phyloP scores from a whole-genome alignment of 2,113 vertebrate genomes.

The Brachyhypopomus gauderio region DNA sequence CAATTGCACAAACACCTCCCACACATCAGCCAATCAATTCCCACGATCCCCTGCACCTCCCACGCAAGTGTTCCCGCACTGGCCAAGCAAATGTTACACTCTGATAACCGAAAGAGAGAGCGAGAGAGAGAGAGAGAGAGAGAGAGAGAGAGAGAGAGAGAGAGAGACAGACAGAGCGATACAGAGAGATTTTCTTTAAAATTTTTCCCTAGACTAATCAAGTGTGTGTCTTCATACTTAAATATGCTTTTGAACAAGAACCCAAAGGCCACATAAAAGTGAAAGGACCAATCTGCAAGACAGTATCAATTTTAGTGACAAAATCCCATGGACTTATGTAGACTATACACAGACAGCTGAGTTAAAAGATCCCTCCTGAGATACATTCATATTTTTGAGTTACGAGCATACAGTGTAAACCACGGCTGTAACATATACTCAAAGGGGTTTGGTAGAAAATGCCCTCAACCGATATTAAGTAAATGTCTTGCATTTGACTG shows the following conservation, averaged over 20 bases:
- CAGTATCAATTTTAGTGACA: neutral
- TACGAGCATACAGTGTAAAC: no score
- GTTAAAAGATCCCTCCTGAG: no score
- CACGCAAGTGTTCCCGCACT: constrained; percentile 51
- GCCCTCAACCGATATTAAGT: no score
- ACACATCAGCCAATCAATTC: constrained; percentile 56
- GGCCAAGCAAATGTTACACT: constrained; percentile 60
- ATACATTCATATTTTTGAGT: no score
- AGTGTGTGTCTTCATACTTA: neutral
- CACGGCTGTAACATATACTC: no score
- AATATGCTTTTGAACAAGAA: constrained; percentile 12
- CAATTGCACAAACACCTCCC: constrained; percentile 57
- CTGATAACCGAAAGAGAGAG: constrained; percentile 51
- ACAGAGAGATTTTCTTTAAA: neutral
- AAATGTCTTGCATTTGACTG: no score
- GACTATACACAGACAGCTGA: no score
- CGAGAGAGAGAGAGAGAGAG: constrained; percentile 5
- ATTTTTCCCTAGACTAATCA: no score
- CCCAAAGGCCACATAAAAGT: neutral
- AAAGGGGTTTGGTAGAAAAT: no score
- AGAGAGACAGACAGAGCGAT: neutral
- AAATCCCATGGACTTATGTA: neutral
- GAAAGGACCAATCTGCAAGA: neutral
- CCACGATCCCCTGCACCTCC: constrained; percentile 53
- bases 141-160: constrained; percentile 1